Evolutionary conservation across 2,888 invertebrate genomes (phyloP), one percentile per base, ranked within the genome.

Genomic region (Conistra vaccinii): DNA sequence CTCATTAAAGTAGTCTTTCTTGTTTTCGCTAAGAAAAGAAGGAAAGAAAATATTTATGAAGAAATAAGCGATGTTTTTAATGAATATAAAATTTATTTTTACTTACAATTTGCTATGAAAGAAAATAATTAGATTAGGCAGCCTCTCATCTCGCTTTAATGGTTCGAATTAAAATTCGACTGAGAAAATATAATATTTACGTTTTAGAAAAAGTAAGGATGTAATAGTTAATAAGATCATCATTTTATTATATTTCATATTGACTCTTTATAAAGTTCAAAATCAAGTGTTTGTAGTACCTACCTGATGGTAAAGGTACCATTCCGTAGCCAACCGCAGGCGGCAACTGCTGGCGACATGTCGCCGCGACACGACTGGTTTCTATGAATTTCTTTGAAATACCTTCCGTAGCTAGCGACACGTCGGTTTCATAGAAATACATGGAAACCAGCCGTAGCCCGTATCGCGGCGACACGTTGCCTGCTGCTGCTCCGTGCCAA

Each of bases 61-160:
- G 12, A 39, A 48, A 63, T 35, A 60, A 39, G 39, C 4, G 5
- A 39, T 10, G 29, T 23, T 61, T 42, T 72, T 51, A 35, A 39
- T 39, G 23, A 51, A 67, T 29, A 51, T n/a, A 39, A 10, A n/a
- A 71, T 71, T 55, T 45, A n/a, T 39, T 42, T 48, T 51, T 53
- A 23, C 10, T 42, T 26, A 42, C 1, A 66, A 48, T 51, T 48
- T 66, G 1, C 17, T 32, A 14, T 45, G 14, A 55, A 69, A 57
- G 29, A 48, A 35, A 65, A 35, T 57, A 68, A 63, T 63, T 9
- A 45, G 32, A 32, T 58, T 65, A 60, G 42, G 17, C 14, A 12
- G 12, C 35, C 12, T 17, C 9, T 39, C 23, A 20, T 29, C 5
- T 58, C 39, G 0, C 14, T 39, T 58, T 45, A 23, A 45, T 26